A percentile compares a stretch with the other conserved stretches of the same genome.
Evolutionary conservation across 2,888 invertebrate genomes (phyloP).

Genomic region (Copidosoma aretas): DNA sequence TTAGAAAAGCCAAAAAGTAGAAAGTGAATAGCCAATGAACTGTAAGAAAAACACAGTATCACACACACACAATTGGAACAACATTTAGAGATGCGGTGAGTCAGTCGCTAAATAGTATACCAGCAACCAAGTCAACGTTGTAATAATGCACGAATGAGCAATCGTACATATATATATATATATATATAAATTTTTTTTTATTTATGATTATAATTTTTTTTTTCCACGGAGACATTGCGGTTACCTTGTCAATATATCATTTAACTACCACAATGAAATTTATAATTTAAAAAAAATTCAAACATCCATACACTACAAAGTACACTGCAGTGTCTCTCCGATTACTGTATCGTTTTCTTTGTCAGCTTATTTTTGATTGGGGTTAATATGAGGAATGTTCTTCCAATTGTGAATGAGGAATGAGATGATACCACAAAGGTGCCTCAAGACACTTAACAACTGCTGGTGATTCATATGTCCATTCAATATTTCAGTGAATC

Average conservation of each 20-base stretch:
- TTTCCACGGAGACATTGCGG: conserved; percentile 35
- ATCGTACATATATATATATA: conserved; percentile 48
- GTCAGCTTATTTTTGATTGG: conserved; percentile 42
- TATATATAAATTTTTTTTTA: conserved; percentile 31
- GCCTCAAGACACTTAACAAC: background rate
- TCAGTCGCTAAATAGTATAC: conserved; percentile 59
- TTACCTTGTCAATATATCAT: background rate
- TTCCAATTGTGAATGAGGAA: conserved; percentile 64
- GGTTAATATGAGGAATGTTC: conserved; percentile 58
- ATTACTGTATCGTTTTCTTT: conserved; percentile 30
- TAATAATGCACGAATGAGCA: conserved; percentile 60
- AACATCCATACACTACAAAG: conserved; percentile 18
- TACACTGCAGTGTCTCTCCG: conserved; percentile 28
- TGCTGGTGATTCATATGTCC: conserved; percentile 33
- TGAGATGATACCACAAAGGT: conserved; percentile 41
- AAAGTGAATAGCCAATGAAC: conserved; percentile 61
- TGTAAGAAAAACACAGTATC: conserved; percentile 55
- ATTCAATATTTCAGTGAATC: background rate
- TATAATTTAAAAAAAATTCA: background rate
- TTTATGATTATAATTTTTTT: conserved; percentile 29
- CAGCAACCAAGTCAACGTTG: conserved; percentile 56
- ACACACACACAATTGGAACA: conserved; percentile 61
- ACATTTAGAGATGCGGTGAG: conserved; percentile 63
- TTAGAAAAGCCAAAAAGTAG: conserved; percentile 64
- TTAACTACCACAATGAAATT: background rate